Percentiles rank a stretch among this genome's conserved stretches.
Evolutionary conservation across 2,888 invertebrate species (phyloP).

Genomic region (Aethes cnicana): DNA sequence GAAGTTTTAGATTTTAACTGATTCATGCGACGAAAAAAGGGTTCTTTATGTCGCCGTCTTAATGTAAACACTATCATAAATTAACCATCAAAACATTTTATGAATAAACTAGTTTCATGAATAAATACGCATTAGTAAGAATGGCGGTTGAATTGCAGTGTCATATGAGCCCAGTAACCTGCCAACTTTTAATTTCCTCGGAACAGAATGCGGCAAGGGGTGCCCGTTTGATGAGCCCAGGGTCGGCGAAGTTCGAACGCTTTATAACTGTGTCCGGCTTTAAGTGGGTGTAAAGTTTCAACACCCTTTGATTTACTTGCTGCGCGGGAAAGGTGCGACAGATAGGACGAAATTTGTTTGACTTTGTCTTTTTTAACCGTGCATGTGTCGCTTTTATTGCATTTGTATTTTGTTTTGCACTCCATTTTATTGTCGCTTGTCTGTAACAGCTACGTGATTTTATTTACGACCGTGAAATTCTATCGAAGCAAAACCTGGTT

Average conservation of each 20-base stretch:
- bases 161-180: slow-evolving; percentile 53
- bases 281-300: slow-evolving; percentile 83
- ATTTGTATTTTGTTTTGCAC: slow-evolving; percentile 43
- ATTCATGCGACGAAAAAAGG: too few species aligned
- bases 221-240: slow-evolving; percentile 76
- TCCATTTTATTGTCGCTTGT: slow-evolving; percentile 25
- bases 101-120: background rate
- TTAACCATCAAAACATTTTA: too few species aligned
- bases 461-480: slow-evolving; percentile 35
- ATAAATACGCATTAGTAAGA: slow-evolving; percentile 2
- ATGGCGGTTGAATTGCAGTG: slow-evolving; percentile 32
- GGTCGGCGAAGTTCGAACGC: slow-evolving; percentile 78
- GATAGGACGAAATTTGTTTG: slow-evolving; percentile 64
- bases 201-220: slow-evolving; percentile 73
- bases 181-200: slow-evolving; percentile 74
- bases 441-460: slow-evolving; percentile 14
- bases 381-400: slow-evolving; percentile 53
- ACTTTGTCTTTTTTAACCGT: slow-evolving; percentile 60
- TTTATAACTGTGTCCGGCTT: slow-evolving; percentile 83
- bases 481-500: slow-evolving; percentile 26
- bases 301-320: slow-evolving; percentile 82
- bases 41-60: too few species aligned
- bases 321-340: slow-evolving; percentile 68
- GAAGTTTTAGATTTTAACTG: too few species aligned
- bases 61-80: too few species aligned